These are phyloP conservation scores for Pemphigus obesinymphae DNA, from an alignment of 1,140 invertebrate genomes.

Conservation along the genomic window DNA sequence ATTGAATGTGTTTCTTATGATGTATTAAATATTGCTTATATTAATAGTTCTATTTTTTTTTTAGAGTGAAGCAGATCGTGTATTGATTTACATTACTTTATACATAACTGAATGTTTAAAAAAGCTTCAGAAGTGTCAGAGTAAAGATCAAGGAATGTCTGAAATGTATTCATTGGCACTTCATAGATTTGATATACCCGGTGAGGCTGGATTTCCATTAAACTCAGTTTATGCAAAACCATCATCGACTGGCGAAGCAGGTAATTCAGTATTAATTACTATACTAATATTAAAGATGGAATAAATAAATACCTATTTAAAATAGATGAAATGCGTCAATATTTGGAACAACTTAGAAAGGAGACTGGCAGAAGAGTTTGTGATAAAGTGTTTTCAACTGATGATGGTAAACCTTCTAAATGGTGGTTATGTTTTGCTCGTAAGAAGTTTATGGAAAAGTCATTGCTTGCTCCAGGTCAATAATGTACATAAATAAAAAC, in stretches of 20 bases:
- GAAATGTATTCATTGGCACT: slow-evolving; percentile 96
- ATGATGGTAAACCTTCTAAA: slow-evolving; percentile 93
- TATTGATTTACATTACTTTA: slow-evolving; percentile 96
- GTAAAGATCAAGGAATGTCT: slow-evolving; percentile 82
- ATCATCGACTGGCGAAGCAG: slow-evolving; percentile 67
- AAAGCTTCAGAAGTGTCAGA: slow-evolving; percentile 83
- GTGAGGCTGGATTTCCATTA: slow-evolving; percentile 91
- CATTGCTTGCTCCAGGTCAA: slow-evolving; percentile 76
- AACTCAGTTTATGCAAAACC: slow-evolving; percentile 96
- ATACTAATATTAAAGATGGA: too few relatives aligned
- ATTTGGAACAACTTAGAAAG: slow-evolving; percentile 89
- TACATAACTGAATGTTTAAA: slow-evolving; percentile 99
- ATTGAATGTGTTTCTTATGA: slow-evolving; percentile 43
- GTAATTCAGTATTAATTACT: slow-evolving; percentile 53
- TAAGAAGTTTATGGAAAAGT: slow-evolving; percentile 99
- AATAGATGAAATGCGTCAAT: slow-evolving; percentile 85
- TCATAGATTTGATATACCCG: slow-evolving; percentile 93
- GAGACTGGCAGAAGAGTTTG: slow-evolving; percentile 87
- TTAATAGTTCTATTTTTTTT: slow-evolving; percentile 49
- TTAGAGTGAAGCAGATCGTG: slow-evolving; percentile 88
- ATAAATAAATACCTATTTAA: too few relatives aligned
- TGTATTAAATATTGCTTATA: neutral
- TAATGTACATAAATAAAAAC: slow-evolving; percentile 45
- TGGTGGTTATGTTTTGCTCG: slow-evolving; percentile 99
- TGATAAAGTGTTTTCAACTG: slow-evolving; percentile 84